These are phyloP conservation scores for Mystacides longicornis DNA, from an alignment of 2,888 invertebrate genomes.

Conservation along the genomic window DNA sequence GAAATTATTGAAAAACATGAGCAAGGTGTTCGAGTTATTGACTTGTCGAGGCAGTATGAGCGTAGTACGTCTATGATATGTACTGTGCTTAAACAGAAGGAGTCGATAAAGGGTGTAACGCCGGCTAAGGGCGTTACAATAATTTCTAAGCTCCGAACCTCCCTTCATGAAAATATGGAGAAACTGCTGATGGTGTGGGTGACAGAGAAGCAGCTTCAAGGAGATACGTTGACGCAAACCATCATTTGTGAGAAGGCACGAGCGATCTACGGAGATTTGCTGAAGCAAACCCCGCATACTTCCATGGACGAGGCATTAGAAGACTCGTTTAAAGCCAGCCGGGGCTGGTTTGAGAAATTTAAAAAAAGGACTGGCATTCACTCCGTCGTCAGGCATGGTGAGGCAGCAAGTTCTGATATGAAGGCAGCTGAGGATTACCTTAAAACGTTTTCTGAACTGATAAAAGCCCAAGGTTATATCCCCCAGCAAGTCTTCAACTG, in stretches of 20 bases:
- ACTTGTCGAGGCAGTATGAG: slow-evolving; percentile 22
- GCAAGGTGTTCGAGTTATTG: slow-evolving; percentile 23
- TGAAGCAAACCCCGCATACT: slow-evolving; percentile 19
- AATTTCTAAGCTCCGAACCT: slow-evolving; percentile 23
- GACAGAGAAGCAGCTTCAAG: slow-evolving; percentile 25
- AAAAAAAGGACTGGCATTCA: slow-evolving; percentile 13
- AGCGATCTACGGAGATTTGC: slow-evolving; percentile 23
- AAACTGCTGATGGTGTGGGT: slow-evolving; percentile 25
- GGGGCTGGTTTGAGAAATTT: slow-evolving; percentile 29
- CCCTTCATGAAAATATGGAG: slow-evolving; percentile 22
- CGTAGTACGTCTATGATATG: slow-evolving; percentile 24
- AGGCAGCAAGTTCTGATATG: slow-evolving; percentile 16
- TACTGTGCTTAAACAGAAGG: slow-evolving; percentile 25
- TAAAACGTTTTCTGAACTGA: slow-evolving; percentile 24
- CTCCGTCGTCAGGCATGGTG: slow-evolving; percentile 24
- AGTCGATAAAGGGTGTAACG: slow-evolving; percentile 21
- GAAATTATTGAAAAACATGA: slow-evolving; percentile 25
- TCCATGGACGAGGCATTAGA: slow-evolving; percentile 20
- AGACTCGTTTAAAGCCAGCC: slow-evolving; percentile 26
- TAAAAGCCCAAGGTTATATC: slow-evolving; percentile 20
- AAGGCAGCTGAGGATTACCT: slow-evolving; percentile 23
- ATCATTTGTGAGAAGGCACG: slow-evolving; percentile 26
- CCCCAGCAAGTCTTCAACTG: slow-evolving; percentile 12
- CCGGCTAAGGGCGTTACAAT: slow-evolving; percentile 24
- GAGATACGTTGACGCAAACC: slow-evolving; percentile 22